Percentiles rank a stretch among this genome's conserved stretches.
These are phyloP conservation scores for Pycnonotus jocosus DNA, from an alignment of 2,113 vertebrate genomes.

Conservation along the genomic window DNA sequence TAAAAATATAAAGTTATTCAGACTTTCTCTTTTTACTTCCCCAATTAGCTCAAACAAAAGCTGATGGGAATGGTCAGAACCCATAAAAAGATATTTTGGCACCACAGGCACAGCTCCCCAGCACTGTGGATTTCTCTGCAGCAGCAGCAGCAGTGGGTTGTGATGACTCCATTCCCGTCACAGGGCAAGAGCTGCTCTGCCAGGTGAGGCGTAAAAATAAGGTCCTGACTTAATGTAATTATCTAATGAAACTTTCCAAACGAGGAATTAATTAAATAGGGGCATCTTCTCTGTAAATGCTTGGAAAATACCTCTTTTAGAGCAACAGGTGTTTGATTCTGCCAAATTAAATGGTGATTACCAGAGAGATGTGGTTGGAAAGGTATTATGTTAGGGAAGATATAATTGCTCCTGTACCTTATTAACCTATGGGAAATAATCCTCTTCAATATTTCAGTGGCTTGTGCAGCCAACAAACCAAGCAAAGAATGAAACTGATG, in stretches of 20 bases:
- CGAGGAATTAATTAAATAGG: not conserved
- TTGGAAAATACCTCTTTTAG: not conserved
- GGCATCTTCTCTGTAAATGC: not conserved
- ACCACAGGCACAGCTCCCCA: not conserved
- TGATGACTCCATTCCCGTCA: not conserved
- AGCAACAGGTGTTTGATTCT: not conserved
- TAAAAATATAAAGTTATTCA: not conserved
- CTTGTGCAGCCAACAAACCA: not conserved
- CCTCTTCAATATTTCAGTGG: not conserved
- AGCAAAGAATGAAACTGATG: not conserved
- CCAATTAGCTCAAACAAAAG: not conserved
- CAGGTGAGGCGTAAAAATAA: constrained; percentile 9
- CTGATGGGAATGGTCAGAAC: not conserved
- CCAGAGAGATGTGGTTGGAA: not conserved
- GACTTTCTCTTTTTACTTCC: not conserved
- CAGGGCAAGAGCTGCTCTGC: not conserved
- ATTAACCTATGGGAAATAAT: not conserved
- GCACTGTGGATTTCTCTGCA: not conserved
- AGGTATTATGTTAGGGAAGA: not conserved
- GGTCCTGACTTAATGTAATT: not conserved
- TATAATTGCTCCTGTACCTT: not conserved
- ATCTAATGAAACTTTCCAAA: not conserved
- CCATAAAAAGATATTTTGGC: not conserved
- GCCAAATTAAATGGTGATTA: constrained; percentile 6
- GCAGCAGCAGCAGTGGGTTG: not conserved